Evolutionary conservation across 2,888 invertebrate genomes (phyloP).

Genomic region (Mythimna albipuncta): DNA sequence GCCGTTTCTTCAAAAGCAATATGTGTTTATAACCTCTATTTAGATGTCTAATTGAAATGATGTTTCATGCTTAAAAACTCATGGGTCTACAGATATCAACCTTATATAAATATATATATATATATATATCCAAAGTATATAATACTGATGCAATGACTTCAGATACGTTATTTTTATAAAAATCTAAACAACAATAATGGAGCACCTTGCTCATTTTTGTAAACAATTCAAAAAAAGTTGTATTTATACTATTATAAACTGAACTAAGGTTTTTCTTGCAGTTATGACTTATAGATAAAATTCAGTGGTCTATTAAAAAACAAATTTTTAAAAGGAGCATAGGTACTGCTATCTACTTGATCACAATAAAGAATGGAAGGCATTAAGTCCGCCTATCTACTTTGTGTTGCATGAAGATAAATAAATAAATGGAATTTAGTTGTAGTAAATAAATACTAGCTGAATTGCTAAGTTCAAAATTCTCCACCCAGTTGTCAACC

Average conservation of each 20-base stretch:
- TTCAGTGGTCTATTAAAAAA: background rate
- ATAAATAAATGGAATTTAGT: too few species aligned
- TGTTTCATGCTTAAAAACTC: too few species aligned
- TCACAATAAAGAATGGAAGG: background rate
- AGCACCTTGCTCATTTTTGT: background rate
- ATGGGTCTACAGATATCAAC: too few species aligned
- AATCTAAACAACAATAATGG: background rate
- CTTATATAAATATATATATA: background rate
- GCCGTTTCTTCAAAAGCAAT: slow-evolving; percentile 16
- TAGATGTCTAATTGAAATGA: background rate
- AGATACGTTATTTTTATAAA: background rate
- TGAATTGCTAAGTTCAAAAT: background rate
- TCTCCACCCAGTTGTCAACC: background rate
- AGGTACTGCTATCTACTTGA: background rate
- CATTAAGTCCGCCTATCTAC: too few species aligned
- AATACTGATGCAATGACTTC: background rate
- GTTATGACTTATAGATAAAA: background rate
- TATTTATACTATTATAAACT: slow-evolving; percentile 6
- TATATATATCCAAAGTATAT: background rate
- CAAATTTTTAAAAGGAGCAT: background rate
- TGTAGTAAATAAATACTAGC: background rate
- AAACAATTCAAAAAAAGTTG: background rate
- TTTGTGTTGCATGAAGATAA: too few species aligned
- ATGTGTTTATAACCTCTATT: slow-evolving; percentile 7
- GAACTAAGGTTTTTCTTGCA: background rate